Percentiles rank a stretch among this genome's conserved stretches.
These are phyloP conservation scores for Phacellophora camtschatica DNA, from an alignment of 30 jellyfish, hydroid and myxozoan species.

Conservation along the genomic window DNA sequence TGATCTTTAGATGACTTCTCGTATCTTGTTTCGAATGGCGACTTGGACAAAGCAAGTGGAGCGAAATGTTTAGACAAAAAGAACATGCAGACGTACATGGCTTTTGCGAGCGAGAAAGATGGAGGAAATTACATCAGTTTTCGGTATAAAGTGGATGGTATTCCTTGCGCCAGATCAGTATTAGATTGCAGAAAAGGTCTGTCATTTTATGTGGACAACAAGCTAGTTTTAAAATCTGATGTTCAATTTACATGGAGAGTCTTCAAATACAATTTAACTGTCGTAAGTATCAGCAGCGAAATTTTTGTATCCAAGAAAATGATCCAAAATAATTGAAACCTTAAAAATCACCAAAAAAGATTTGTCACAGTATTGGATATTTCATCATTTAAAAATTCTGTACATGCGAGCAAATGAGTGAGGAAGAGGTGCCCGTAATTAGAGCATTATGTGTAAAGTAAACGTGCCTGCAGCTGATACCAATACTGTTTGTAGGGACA, in stretches of 20 bases:
- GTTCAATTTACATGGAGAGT: conserved; percentile 83
- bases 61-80: conserved; percentile 67
- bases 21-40: conserved; percentile 76
- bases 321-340: too few species aligned
- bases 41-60: conserved; percentile 60
- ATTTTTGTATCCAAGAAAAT: too few species aligned
- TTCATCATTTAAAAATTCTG: too few species aligned
- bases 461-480: too few species aligned
- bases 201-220: conserved; percentile 70
- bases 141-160: conserved; percentile 90
- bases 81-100: conserved; percentile 63
- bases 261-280: conserved; percentile 34
- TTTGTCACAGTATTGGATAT: too few species aligned
- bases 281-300: conserved; percentile 63
- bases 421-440: too few species aligned
- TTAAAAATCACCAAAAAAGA: too few species aligned
- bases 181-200: conserved; percentile 76
- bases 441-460: too few species aligned
- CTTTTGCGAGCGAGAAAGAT: conserved; percentile 7
- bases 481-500: too few species aligned
- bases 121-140: conserved; percentile 70
- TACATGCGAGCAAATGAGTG: too few species aligned
- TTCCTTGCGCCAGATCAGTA: conserved; percentile 67
- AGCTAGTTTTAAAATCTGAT: conserved; percentile 65
- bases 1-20: conserved; percentile 64